phyloP scores from a whole-genome alignment of 2,113 vertebrate genomes.

The Caranx ignobilis region DNA sequence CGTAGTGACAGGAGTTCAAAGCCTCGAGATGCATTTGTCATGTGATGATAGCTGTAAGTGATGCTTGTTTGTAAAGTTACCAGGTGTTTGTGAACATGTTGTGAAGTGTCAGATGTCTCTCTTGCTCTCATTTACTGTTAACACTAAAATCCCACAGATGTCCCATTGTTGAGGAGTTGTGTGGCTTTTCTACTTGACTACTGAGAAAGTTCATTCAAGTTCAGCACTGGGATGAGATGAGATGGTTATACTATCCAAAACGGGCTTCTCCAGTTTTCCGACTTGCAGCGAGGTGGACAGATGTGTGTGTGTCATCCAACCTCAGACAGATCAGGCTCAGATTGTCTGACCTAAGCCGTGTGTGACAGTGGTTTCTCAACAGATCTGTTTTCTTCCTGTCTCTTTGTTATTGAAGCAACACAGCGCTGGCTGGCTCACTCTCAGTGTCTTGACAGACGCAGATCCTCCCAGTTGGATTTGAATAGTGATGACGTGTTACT shows the following conservation, averaged over 20 bases:
- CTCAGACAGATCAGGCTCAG: not conserved
- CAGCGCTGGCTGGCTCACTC: not conserved
- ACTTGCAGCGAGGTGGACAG: no score
- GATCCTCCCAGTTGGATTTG: no score
- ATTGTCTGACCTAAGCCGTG: not conserved
- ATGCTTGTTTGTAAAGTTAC: not conserved
- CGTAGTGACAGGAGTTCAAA: not conserved
- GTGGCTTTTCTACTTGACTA: not conserved
- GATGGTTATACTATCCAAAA: not conserved
- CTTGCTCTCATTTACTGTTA: not conserved
- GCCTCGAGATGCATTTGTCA: not conserved
- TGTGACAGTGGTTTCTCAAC: not conserved
- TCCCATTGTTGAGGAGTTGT: not conserved
- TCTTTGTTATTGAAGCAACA: not conserved
- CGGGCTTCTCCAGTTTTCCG: slow-evolving; percentile 30
- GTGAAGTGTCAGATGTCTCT: slow-evolving; percentile 1
- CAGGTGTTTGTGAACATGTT: not conserved
- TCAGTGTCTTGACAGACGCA: not conserved
- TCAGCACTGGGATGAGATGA: not conserved
- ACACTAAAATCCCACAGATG: no score
- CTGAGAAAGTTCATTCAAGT: not conserved
- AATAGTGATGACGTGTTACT: no score
- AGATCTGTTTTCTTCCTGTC: not conserved
- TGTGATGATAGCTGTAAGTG: not conserved
- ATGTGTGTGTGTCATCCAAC: not conserved